Evolutionary conservation across 1,140 invertebrate genomes (phyloP).

Genomic region (Scaptodrosophila lebanonensis): DNA sequence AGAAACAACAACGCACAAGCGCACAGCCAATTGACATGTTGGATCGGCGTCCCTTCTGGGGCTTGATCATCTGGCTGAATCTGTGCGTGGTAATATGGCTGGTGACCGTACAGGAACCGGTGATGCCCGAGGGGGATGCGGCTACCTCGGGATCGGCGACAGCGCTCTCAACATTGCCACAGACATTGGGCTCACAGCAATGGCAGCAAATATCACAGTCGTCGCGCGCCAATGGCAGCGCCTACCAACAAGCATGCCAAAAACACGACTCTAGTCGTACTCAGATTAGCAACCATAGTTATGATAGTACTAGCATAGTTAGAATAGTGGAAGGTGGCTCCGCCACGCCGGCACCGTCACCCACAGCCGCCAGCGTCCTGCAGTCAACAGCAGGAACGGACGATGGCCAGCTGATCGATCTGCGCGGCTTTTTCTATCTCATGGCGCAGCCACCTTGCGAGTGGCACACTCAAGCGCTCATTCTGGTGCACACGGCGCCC

Average conservation of each 20-base stretch:
- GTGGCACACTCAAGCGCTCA: conserved; percentile 77
- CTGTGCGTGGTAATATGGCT: conserved; percentile 67
- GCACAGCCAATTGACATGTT: conserved; percentile 34
- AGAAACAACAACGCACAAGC: not conserved
- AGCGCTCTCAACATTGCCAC: conserved; percentile 1
- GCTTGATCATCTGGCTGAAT: conserved; percentile 62
- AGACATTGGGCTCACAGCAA: conserved; percentile 1
- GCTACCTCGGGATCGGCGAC: not conserved
- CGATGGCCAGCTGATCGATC: conserved; percentile 79
- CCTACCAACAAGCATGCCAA: conserved; percentile 54
- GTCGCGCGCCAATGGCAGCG: conserved; percentile 37
- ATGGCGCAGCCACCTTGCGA: conserved; percentile 79
- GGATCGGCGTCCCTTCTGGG: conserved; percentile 67
- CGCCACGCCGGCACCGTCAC: conserved; percentile 31
- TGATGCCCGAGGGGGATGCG: conserved; percentile 27
- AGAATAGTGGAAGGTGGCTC: conserved; percentile 45
- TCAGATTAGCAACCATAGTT: conserved; percentile 31
- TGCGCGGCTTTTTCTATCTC: conserved; percentile 80
- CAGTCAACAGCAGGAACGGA: conserved; percentile 46
- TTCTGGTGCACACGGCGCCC: conserved; percentile 84
- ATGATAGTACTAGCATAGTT: conserved; percentile 52
- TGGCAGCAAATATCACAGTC: conserved; percentile 5
- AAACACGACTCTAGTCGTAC: conserved; percentile 61
- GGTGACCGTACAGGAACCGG: conserved; percentile 56
- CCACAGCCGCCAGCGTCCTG: not conserved